Conservation (phyloP, 1,140 invertebrate species). For the Marisa cornuarietis region DNA sequence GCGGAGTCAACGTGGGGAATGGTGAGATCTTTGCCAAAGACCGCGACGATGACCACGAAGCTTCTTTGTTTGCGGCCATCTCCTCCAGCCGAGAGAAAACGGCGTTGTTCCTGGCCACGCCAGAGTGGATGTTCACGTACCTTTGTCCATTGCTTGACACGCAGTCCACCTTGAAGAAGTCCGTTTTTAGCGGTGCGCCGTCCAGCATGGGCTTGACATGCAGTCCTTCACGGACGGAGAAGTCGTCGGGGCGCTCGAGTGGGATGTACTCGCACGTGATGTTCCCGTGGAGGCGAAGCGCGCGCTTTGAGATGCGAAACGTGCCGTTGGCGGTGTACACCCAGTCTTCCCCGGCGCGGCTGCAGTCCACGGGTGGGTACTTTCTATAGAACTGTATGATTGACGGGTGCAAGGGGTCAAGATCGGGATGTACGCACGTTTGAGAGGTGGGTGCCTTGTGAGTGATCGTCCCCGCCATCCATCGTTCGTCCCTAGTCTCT, state of each 20-base stretch:
- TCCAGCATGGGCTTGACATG: slow-evolving; percentile 34
- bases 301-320: slow-evolving; percentile 29
- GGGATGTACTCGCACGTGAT: slow-evolving; percentile 47
- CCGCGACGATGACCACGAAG: background rate
- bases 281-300: slow-evolving; percentile 30
- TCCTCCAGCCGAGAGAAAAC: slow-evolving; percentile 16
- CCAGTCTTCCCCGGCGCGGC: slow-evolving; percentile 62
- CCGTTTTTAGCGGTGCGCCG: slow-evolving; percentile 31
- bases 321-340: slow-evolving; percentile 38
- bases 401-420: slow-evolving; percentile 74
- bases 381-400: slow-evolving; percentile 76
- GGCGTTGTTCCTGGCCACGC: slow-evolving; percentile 35
- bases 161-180: slow-evolving; percentile 52
- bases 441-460: slow-evolving; percentile 5
- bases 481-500: too few relatives aligned
- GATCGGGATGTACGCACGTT: slow-evolving; percentile 74
- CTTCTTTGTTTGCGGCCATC: background rate
- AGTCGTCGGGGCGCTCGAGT: slow-evolving; percentile 33
- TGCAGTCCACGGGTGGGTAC: slow-evolving; percentile 72
- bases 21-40: background rate
- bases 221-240: slow-evolving; percentile 14
- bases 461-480: too few relatives aligned
- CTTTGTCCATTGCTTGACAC: slow-evolving; percentile 30
- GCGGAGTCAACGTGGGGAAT: background rate
- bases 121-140: slow-evolving; percentile 52